phyloP scores from a whole-genome alignment of 2,888 invertebrate species.

The Pristionchus maxplancki region DNA sequence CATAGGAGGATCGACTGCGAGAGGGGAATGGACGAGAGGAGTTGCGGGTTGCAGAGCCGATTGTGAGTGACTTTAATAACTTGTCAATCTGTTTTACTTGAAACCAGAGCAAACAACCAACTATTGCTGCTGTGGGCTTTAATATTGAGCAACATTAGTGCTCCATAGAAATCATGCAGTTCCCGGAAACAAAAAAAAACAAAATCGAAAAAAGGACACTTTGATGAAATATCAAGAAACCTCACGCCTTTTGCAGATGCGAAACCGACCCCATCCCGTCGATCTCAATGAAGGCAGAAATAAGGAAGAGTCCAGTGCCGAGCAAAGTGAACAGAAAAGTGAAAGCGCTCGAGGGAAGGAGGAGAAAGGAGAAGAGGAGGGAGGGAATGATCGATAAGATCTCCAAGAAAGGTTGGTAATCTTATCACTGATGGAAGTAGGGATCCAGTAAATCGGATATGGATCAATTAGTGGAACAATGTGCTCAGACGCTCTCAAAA shows the following conservation, averaged over 20 bases:
- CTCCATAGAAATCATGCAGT: no score
- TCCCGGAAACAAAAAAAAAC: no score
- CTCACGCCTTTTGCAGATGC: neutral
- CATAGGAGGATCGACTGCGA: constrained; percentile 53
- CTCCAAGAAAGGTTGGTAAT: neutral
- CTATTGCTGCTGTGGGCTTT: no score
- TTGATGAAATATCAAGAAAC: no score
- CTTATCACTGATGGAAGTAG: no score
- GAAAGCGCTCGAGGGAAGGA: neutral
- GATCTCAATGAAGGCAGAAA: neutral
- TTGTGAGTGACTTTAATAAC: constrained; percentile 36
- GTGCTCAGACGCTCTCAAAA: no score
- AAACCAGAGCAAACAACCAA: no score
- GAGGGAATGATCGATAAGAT: neutral
- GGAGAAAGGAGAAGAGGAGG: constrained; percentile 14
- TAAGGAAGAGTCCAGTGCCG: neutral
- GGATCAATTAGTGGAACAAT: no score
- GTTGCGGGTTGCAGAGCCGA: constrained; percentile 58
- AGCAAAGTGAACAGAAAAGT: neutral
- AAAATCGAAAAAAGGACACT: no score
- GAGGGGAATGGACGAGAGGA: constrained; percentile 48
- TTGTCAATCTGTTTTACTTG: no score
- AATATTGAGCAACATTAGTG: no score
- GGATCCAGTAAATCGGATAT: no score
- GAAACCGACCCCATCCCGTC: neutral